A percentile compares a stretch with the other conserved stretches of the same genome.
These are phyloP conservation scores for Platyscapa corneri DNA, from an alignment of 1,140 invertebrate genomes.

Conservation along the genomic window DNA sequence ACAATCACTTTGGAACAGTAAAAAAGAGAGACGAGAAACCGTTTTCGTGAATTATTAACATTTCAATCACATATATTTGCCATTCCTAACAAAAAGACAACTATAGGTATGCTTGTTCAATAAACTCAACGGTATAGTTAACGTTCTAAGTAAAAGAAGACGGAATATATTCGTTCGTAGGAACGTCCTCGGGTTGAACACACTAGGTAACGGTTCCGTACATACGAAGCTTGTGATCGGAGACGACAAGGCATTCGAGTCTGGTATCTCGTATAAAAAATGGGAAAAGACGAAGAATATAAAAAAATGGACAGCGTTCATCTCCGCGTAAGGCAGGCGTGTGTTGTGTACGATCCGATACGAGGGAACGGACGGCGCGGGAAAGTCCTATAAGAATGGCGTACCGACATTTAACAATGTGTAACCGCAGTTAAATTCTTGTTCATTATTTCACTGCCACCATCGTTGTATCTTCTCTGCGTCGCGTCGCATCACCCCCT, in stretches of 20 bases:
- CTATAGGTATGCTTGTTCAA: not conserved
- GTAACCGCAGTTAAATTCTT: constrained; percentile 52
- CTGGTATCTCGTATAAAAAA: not conserved
- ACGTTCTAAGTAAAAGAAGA: constrained; percentile 5
- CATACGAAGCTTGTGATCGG: not conserved
- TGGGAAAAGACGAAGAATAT: not conserved
- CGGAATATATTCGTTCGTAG: constrained; percentile 17
- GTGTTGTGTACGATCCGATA: not conserved
- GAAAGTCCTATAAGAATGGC: constrained; percentile 48
- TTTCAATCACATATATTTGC: not conserved
- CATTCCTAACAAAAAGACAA: constrained; percentile 4
- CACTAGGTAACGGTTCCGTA: constrained; percentile 16
- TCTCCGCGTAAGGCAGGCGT: not conserved
- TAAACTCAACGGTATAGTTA: constrained; percentile 13
- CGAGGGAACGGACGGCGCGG: constrained; percentile 19
- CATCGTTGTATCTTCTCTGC: constrained; percentile 28
- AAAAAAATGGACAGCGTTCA: constrained; percentile 20
- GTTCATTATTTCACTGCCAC: constrained; percentile 47
- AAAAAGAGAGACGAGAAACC: not conserved
- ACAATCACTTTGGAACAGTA: not conserved
- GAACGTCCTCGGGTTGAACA: constrained; percentile 10
- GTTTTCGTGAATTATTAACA: constrained; percentile 20
- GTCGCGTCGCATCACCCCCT: not conserved
- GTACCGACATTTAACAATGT: constrained; percentile 48
- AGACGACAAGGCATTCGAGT: constrained; percentile 22